Conservation (phyloP, 53 echinoderm and acorn worm genomes). For the Astropecten irregularis region DNA sequence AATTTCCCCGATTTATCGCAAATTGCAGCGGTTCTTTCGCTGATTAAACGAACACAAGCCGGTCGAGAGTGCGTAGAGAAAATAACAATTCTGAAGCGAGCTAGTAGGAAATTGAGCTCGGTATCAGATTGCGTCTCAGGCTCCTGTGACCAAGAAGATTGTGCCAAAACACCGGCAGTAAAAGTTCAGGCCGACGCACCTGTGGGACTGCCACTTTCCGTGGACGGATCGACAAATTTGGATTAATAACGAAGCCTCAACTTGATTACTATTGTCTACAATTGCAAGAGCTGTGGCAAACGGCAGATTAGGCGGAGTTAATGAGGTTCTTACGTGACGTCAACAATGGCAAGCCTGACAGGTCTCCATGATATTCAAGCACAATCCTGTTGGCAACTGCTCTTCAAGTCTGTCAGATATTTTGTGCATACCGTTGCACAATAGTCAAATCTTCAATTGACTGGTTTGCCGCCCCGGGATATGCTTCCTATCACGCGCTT, state of each 20-base stretch:
- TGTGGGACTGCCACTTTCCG: slow-evolving; percentile 44
- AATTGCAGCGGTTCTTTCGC: slow-evolving; percentile 17
- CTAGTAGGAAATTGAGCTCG: slow-evolving; percentile 30
- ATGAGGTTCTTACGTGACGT: slow-evolving; percentile 50
- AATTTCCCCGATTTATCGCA: slow-evolving; percentile 39
- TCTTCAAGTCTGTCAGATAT: not conserved
- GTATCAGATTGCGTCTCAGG: slow-evolving; percentile 39
- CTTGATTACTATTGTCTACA: slow-evolving; percentile 56
- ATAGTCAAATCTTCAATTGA: not conserved
- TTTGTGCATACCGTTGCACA: not conserved
- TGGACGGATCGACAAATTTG: slow-evolving; percentile 52
- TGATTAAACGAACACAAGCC: slow-evolving; percentile 43
- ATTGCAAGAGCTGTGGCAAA: slow-evolving; percentile 22
- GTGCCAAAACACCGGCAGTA: slow-evolving; percentile 23
- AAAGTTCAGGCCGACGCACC: slow-evolving; percentile 49
- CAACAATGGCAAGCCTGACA: slow-evolving; percentile 16
- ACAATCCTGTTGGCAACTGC: not conserved
- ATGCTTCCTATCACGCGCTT: not conserved
- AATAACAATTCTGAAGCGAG: not conserved
- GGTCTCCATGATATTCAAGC: not conserved
- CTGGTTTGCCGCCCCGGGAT: not conserved
- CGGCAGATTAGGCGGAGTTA: slow-evolving; percentile 37
- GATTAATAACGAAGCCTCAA: slow-evolving; percentile 58
- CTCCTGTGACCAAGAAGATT: slow-evolving; percentile 5
- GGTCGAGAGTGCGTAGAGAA: not conserved